Base-by-base conservation (phyloP, 35 echinoderm and acorn worm genomes). In the Amphiura filiformis region DNA sequence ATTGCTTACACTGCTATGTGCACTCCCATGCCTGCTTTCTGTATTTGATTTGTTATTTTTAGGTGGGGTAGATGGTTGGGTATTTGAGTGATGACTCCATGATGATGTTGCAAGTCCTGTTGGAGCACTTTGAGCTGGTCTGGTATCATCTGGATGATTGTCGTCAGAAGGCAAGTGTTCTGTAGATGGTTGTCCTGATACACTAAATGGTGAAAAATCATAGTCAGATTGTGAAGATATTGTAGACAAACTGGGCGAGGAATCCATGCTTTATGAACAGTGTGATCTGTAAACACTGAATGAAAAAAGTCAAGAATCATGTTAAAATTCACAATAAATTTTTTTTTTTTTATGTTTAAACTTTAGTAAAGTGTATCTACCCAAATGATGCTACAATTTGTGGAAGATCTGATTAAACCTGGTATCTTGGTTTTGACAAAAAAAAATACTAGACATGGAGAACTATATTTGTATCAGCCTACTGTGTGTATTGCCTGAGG, bases 61-160 rank as follows among this genome's bases (percentile, higher is more conserved):
- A 31, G 90, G 70, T 22, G 86, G 78, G 38, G 75, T 91, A 65
- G 56, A 64, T 17, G 76, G 82, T n/a, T 77, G 78, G 14, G 49
- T 44, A 36, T 82, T 38, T 0, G 89, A 91, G 37, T 89, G 37
- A n/a, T n/a, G n/a, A 38, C 52, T 56, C 39, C 89, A 90, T 38
- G 84, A 39, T 0, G 77, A 75, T 12, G 81, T 41, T 11, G 38
- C 81, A 35, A 89, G 86, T 31, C 87, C 12, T 17, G 82, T 82
- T 85, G 94, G 94, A 36, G 94, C 94, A 89, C 94, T 92, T 61
- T 92, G 86, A 31, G 94, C 64, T 14, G 75, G 38, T 35, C 85
- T 70, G 35, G 90, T 65, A 64, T 87, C 42, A 15, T 70, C 31
- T n/a, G n/a, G n/a, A n/a, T n/a, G n/a, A 39, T 91, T 75, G 36